A percentile compares a stretch with the other conserved stretches of the same genome.
Conservation (phyloP, 2,113 vertebrate species). For the Oncorhynchus masou region DNA sequence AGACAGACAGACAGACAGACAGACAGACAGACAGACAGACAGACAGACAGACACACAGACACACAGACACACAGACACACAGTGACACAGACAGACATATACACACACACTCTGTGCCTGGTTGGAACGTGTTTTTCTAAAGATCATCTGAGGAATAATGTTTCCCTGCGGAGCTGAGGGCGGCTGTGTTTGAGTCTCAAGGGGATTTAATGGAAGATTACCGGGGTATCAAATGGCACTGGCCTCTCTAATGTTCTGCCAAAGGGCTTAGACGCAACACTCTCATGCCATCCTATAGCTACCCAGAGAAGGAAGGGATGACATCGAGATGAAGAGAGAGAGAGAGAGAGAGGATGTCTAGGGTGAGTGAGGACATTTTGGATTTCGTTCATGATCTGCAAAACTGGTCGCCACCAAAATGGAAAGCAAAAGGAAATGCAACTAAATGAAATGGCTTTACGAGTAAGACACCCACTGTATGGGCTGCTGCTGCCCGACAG, state of each 20-base stretch:
- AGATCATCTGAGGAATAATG: conserved; percentile 26
- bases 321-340: conserved; percentile 8
- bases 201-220: conserved; percentile 65
- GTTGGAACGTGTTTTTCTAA: conserved; percentile 36
- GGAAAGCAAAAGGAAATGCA: background rate
- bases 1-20: background rate
- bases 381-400: conserved; percentile 42
- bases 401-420: background rate
- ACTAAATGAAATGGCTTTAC: no score
- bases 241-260: conserved; percentile 60
- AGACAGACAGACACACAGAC: no score
- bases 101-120: background rate
- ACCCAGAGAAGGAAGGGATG: conserved; percentile 18
- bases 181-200: conserved; percentile 52
- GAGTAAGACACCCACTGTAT: no score
- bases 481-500: no score
- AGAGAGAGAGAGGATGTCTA: conserved; percentile 19
- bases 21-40: no score
- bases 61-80: no score
- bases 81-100: no score
- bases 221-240: conserved; percentile 54
- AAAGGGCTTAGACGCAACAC: conserved; percentile 46
- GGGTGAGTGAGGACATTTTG: conserved; percentile 5
- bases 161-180: conserved; percentile 50
- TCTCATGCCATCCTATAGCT: conserved; percentile 33